phyloP scores from a whole-genome alignment of 2,888 invertebrate species.

The Junonia oenone region DNA sequence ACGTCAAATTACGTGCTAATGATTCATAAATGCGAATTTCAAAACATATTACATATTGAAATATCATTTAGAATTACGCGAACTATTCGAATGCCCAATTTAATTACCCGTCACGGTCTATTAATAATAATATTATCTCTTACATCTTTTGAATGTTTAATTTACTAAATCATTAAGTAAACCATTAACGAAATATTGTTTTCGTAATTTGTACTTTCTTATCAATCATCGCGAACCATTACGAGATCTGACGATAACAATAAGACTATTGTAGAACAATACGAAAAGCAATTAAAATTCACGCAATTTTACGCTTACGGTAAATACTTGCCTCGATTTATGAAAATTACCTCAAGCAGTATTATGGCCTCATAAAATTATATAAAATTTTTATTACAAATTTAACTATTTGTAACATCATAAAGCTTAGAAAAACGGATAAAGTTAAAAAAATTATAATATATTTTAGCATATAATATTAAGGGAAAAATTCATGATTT shows the following conservation, averaged over 20 bases:
- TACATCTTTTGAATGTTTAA: neutral
- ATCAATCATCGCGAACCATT: slow-evolving; percentile 34
- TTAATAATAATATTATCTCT: neutral
- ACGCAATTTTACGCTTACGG: slow-evolving; percentile 41
- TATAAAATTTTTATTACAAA: slow-evolving; percentile 6
- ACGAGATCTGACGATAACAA: slow-evolving; percentile 35
- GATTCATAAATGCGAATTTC: neutral
- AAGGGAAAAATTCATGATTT: no score
- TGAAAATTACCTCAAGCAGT: slow-evolving; percentile 17
- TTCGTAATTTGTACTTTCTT: slow-evolving; percentile 29
- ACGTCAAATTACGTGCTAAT: slow-evolving; percentile 8
- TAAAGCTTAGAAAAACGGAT: slow-evolving; percentile 3
- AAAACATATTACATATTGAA: slow-evolving; percentile 1
- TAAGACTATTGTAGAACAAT: slow-evolving; percentile 36
- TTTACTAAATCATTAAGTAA: slow-evolving; percentile 15
- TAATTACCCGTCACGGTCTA: neutral
- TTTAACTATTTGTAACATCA: slow-evolving; percentile 11
- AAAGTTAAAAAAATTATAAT: slow-evolving; percentile 16
- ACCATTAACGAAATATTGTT: slow-evolving; percentile 21
- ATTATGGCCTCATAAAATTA: slow-evolving; percentile 6
- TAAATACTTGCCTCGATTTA: slow-evolving; percentile 32
- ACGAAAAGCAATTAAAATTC: slow-evolving; percentile 38
- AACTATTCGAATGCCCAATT: neutral
- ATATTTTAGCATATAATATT: slow-evolving; percentile 8
- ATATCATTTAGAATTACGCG: neutral